Conservation (phyloP, 2,113 vertebrate species). For the Eptatretus burgeri region DNA sequence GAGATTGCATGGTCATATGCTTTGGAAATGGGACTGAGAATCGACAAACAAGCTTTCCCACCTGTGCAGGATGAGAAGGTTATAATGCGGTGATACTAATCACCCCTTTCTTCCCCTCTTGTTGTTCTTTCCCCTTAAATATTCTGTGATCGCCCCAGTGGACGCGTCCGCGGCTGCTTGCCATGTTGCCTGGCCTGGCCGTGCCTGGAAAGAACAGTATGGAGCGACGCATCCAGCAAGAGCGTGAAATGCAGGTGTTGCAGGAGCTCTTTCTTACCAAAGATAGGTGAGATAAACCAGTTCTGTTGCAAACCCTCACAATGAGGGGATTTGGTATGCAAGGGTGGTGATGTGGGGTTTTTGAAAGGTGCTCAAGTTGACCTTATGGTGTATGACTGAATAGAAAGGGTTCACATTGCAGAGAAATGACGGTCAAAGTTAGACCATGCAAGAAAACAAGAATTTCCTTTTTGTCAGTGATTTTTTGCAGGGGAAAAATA, state of each 20-base stretch:
- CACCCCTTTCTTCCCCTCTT: no score
- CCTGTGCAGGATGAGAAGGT: no score
- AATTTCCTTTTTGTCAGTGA: no score
- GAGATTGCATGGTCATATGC: no score
- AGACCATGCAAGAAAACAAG: no score
- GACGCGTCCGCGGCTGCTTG: conserved; percentile 32
- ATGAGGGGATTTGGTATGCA: not conserved
- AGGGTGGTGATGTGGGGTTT: not conserved
- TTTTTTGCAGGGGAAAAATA: no score
- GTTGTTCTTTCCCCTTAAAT: no score
- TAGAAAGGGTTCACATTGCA: not conserved
- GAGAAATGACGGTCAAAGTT: no score
- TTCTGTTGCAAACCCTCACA: no score
- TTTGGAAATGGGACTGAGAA: no score
- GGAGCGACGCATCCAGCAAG: conserved; percentile 46
- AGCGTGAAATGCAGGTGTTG: conserved; percentile 61
- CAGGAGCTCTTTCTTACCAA: conserved; percentile 84
- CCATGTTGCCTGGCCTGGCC: conserved; percentile 26
- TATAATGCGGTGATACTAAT: no score
- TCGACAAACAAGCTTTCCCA: no score
- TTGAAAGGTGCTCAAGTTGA: not conserved
- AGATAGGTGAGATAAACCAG: conserved; percentile 32
- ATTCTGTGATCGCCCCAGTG: conserved; percentile 21
- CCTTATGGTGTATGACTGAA: not conserved
- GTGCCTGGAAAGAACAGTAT: conserved; percentile 35